Percentiles rank a stretch among this genome's conserved stretches.
Evolutionary conservation across 37 sponge, comb jelly and placozoan genomes (phyloP).

Genomic region (Agelas oroides): DNA sequence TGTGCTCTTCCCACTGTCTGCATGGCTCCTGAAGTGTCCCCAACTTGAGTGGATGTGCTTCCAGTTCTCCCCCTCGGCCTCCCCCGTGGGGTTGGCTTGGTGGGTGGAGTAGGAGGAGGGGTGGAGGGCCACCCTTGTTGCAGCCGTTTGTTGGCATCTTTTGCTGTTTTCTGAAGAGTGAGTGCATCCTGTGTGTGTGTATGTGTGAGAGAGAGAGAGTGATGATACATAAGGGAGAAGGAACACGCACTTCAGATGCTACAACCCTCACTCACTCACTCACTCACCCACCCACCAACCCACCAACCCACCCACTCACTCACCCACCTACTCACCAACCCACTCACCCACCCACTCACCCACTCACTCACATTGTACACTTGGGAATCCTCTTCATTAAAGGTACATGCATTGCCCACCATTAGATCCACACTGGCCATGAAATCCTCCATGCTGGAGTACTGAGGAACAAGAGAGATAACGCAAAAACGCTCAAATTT

Average conservation of each 20-base stretch:
- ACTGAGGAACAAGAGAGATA: slow-evolving; percentile 28
- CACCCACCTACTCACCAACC: too few relatives aligned
- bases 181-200: slow-evolving; percentile 52
- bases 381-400: slow-evolving; percentile 75
- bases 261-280: not conserved
- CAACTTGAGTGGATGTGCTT: too few relatives aligned
- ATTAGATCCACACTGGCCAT: slow-evolving; percentile 68
- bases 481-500: not conserved
- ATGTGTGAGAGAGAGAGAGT: not conserved
- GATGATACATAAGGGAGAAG: not conserved
- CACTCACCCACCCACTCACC: too few relatives aligned
- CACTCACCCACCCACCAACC: too few relatives aligned
- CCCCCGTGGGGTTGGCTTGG: too few relatives aligned
- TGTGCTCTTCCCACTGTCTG: not conserved
- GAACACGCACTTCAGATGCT: not conserved
- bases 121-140: slow-evolving; percentile 24
- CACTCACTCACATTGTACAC: slow-evolving; percentile 51
- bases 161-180: slow-evolving; percentile 35
- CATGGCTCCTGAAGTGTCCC: not conserved
- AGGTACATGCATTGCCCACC: slow-evolving; percentile 77
- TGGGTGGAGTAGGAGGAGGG: not conserved
- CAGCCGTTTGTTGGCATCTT: slow-evolving; percentile 16
- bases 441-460: slow-evolving; percentile 56
- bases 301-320: too few relatives aligned
- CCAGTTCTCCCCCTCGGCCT: too few relatives aligned